These are phyloP conservation scores for Matsumurasca onukii DNA, from an alignment of 1,140 invertebrate species.

Conservation along the genomic window DNA sequence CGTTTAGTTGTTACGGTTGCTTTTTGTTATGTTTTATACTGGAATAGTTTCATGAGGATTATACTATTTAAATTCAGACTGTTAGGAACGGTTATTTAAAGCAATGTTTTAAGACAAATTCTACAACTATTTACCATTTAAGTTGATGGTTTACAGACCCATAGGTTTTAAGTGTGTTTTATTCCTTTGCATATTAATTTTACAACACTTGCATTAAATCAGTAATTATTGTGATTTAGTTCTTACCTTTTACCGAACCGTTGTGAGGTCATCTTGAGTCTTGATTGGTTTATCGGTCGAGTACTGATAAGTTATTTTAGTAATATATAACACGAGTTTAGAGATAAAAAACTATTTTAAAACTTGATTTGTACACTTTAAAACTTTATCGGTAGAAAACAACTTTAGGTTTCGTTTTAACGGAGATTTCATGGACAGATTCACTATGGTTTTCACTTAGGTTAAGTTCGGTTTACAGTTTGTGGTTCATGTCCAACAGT, in stretches of 20 bases:
- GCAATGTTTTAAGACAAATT: too few species aligned
- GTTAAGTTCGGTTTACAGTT: constrained; percentile 23
- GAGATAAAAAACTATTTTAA: background rate
- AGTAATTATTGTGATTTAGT: too few species aligned
- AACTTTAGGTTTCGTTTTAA: background rate
- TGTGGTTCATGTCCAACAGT: constrained; percentile 9
- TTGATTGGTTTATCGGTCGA: background rate
- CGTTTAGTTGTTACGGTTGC: background rate
- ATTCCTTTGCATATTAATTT: too few species aligned
- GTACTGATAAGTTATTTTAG: background rate
- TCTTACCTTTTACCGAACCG: too few species aligned
- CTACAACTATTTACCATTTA: too few species aligned
- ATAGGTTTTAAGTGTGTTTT: too few species aligned
- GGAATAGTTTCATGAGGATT: too few species aligned
- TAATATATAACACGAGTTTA: background rate
- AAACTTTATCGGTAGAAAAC: background rate
- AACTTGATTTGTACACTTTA: background rate
- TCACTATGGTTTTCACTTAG: background rate
- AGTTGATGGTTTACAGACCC: too few species aligned
- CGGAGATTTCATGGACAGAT: background rate
- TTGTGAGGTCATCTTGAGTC: background rate
- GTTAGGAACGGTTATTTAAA: too few species aligned
- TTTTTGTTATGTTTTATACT: background rate
- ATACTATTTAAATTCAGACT: too few species aligned
- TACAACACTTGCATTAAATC: too few species aligned